Conservation (phyloP, 2,113 vertebrate species). For the Corythaeola cristata region DNA sequence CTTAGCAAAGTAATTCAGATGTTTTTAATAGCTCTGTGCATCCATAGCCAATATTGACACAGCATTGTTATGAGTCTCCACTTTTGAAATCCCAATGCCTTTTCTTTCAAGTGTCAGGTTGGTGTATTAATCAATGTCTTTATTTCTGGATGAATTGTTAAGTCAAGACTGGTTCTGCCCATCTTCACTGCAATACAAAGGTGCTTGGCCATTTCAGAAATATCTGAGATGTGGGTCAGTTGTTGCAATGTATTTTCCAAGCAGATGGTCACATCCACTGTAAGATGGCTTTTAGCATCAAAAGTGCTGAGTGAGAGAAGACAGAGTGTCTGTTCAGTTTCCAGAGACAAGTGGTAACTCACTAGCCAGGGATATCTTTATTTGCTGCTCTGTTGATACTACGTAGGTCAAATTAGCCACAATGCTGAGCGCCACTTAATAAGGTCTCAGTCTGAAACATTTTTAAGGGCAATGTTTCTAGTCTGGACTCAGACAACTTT, state of each 20-base stretch:
- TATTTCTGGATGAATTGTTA: background rate
- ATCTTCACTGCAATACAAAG: background rate
- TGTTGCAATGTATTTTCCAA: background rate
- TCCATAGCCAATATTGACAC: background rate
- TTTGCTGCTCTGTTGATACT: background rate
- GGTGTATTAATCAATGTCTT: background rate
- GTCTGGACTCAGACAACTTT: background rate
- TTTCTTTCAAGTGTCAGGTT: background rate
- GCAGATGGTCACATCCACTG: background rate
- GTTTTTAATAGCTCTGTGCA: background rate
- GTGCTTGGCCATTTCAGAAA: background rate
- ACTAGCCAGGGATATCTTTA: background rate
- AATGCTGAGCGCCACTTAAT: background rate
- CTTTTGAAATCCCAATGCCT: background rate
- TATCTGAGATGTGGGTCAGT: background rate
- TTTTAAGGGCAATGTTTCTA: background rate
- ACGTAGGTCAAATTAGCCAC: background rate
- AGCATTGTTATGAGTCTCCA: background rate
- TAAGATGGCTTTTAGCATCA: background rate
- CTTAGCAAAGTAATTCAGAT: background rate
- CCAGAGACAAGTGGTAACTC: background rate
- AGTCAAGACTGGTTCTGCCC: background rate
- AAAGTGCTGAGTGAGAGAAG: background rate
- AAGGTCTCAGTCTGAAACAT: background rate
- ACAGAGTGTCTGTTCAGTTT: background rate